Conservation (phyloP, 2,888 invertebrate genomes). For the Drosophila conformis region DNA sequence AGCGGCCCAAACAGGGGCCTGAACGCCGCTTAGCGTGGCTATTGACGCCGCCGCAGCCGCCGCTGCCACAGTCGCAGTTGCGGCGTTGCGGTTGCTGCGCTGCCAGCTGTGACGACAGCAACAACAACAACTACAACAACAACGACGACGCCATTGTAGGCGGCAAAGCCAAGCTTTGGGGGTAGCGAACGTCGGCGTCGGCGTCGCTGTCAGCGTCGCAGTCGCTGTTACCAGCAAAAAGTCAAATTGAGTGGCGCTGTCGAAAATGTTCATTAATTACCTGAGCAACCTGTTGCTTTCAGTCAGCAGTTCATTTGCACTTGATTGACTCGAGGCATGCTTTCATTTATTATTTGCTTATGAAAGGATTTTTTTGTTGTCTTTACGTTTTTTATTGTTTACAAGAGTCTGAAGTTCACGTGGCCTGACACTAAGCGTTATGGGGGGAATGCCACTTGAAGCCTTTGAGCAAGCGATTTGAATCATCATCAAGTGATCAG, state of each 20-base stretch:
- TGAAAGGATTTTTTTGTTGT: not conserved
- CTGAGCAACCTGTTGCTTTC: conserved; percentile 22
- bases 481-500: conserved; percentile 37
- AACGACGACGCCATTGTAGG: conserved; percentile 26
- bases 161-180: conserved; percentile 41
- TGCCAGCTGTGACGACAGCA: conserved; percentile 31
- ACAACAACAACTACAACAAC: not conserved
- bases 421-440: not conserved
- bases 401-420: conserved; percentile 3
- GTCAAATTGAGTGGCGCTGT: conserved; percentile 53
- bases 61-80: conserved; percentile 7
- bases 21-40: conserved; percentile 26
- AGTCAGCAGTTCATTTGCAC: conserved; percentile 14
- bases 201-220: not conserved
- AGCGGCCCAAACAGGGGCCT: conserved; percentile 45
- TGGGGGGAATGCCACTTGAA: conserved; percentile 3
- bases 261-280: conserved; percentile 59
- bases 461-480: conserved; percentile 16
- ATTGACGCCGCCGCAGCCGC: conserved; percentile 8
- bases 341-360: conserved; percentile 1
- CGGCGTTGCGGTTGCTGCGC: conserved; percentile 11
- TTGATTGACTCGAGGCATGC: conserved; percentile 5
- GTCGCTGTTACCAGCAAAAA: conserved; percentile 20
- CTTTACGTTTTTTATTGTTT: not conserved
- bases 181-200: conserved; percentile 16